Evolutionary conservation across 2,797 vertebrate genomes (phyloP), one percentile per base, ranked within the genome.

Genomic region (Oryzias sinensis): DNA sequence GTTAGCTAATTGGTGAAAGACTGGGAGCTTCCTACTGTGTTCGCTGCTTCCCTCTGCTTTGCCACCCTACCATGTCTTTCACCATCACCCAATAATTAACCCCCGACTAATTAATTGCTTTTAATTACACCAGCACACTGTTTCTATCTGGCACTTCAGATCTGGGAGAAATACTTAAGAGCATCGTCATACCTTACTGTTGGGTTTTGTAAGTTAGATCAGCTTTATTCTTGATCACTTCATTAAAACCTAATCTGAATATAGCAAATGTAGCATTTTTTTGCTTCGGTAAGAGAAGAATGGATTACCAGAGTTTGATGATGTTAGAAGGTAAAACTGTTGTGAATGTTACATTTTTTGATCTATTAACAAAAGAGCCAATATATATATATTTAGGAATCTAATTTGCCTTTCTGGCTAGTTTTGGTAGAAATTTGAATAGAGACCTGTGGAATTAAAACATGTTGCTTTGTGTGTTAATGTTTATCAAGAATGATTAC

Each of bases 21-120:
- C 90, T 84, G 83, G 84, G 86, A 84, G 89, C 85, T 89, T 93
- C 93, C 90, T 91, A 91, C 91, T 93, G 90, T 62, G 58, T 83
- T 89, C 82, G 49, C 82, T 79, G 72, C 89, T 89, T 90, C 88
- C 81, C 80, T 80, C 87, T 80, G 75, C 88, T 84, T 88, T 85
- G 73, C 90, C 89, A 89, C 87, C 89, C 86, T 80, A 81, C 78
- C 85, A 89, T 80, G 82, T 85, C 87, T 85, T 86, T 81, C 80
- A 71, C 84, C 84, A 88, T 82, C 75, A 92, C 91, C 75, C 89
- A 92, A 92, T 98, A 98, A 99, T 98, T 99, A 98, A 97, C 95
- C 94, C 93, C 89, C 91, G 92, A 94, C 95, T 98, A 98, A 98
- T 98, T 96, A 97, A 97, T 95, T 94, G 94, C 94, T 94, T 95